These are phyloP conservation scores for Melanotaenia maccullochi DNA, from an alignment of 2,797 vertebrate genomes.

Conservation along the genomic window DNA sequence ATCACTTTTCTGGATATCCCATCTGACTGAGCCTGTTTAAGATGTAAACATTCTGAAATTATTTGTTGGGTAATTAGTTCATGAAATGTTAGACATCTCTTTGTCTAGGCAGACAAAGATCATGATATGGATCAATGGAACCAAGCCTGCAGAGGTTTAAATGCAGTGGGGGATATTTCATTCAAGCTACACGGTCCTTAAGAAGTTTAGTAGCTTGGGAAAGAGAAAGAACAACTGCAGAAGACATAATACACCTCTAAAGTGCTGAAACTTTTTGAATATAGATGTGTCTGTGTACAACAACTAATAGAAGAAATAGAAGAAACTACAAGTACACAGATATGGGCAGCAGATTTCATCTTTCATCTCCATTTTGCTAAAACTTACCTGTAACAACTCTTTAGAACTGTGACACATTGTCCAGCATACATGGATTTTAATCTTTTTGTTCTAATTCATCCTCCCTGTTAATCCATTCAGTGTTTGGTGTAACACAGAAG, in stretches of 20 bases:
- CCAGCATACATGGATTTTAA: constrained; percentile 53
- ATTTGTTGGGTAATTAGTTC: constrained; percentile 93
- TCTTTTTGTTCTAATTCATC: constrained; percentile 55
- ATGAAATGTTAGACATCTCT: constrained; percentile 88
- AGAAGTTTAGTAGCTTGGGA: constrained; percentile 56
- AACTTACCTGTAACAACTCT: background rate
- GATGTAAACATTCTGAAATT: constrained; percentile 92
- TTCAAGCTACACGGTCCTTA: constrained; percentile 32
- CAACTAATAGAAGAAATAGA: constrained; percentile 11
- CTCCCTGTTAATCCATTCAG: constrained; percentile 58
- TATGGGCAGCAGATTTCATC: background rate
- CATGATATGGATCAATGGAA: constrained; percentile 77
- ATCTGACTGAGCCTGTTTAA: constrained; percentile 88
- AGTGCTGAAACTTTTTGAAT: constrained; percentile 23
- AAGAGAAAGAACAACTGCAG: constrained; percentile 48
- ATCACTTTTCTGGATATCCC: constrained; percentile 87
- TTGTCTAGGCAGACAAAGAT: constrained; percentile 75
- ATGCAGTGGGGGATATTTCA: constrained; percentile 71
- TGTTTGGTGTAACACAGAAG: constrained; percentile 55
- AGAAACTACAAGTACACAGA: background rate
- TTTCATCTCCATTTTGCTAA: background rate
- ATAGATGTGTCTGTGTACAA: background rate
- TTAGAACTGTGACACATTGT: constrained; percentile 6
- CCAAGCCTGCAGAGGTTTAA: constrained; percentile 67
- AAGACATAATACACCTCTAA: constrained; percentile 41